Evolutionary conservation across 2,888 invertebrate species (phyloP).

Genomic region (Perizoma flavofasciatum): DNA sequence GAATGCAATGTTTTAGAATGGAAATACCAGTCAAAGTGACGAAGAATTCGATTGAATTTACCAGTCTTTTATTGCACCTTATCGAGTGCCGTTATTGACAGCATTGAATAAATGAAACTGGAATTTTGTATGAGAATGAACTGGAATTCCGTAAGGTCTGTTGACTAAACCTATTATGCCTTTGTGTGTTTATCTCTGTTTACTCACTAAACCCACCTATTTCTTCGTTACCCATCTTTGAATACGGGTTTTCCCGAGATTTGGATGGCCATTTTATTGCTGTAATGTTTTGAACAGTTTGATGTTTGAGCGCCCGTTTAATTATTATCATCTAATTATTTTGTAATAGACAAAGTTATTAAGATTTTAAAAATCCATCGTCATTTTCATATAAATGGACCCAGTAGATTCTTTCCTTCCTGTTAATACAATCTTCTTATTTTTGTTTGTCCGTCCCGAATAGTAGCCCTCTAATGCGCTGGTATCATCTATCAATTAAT

Average conservation of each 20-base stretch:
- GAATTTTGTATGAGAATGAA: conserved; percentile 35
- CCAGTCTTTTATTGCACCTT: conserved; percentile 61
- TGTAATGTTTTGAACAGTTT: not conserved
- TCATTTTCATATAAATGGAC: too few relatives aligned
- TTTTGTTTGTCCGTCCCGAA: not conserved
- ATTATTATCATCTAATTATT: too few relatives aligned
- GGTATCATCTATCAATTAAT: conserved; percentile 28
- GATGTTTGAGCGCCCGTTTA: not conserved
- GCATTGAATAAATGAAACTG: conserved; percentile 35
- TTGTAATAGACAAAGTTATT: too few relatives aligned
- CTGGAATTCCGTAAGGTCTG: conserved; percentile 37
- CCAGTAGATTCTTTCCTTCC: too few relatives aligned
- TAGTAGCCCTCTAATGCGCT: conserved; percentile 1
- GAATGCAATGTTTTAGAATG: conserved; percentile 60
- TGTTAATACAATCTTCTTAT: too few relatives aligned
- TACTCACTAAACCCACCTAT: conserved; percentile 15
- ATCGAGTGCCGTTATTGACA: conserved; percentile 47
- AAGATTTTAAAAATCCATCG: too few relatives aligned
- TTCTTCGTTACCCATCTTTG: conserved; percentile 25
- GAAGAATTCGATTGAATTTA: conserved; percentile 68
- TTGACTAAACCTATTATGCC: conserved; percentile 23
- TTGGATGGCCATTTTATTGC: conserved; percentile 5
- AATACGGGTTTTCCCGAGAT: conserved; percentile 16
- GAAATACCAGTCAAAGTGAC: conserved; percentile 62
- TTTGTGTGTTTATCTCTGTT: conserved; percentile 26